Conservation (phyloP, 2,113 vertebrate species). For the Syngnathus typhle region DNA sequence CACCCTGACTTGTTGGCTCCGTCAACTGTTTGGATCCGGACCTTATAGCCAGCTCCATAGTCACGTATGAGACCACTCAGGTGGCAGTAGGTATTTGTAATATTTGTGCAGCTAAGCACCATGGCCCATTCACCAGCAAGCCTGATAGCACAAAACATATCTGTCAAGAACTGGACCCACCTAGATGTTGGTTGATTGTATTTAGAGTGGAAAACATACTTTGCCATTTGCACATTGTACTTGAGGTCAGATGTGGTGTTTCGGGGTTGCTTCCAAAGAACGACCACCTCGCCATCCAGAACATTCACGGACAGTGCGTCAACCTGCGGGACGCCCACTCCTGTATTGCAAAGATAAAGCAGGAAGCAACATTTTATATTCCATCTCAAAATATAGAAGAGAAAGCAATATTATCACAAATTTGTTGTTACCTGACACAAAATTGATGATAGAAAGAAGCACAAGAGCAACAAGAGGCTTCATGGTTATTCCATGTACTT, state of each 20-base stretch:
- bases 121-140: accelerated
- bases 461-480: constrained; percentile 17
- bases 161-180: background rate
- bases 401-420: background rate
- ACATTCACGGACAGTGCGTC: constrained; percentile 39
- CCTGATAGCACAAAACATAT: constrained; percentile 31
- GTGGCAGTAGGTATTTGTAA: constrained; percentile 26
- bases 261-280: constrained; percentile 47
- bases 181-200: background rate
- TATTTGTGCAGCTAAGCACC: constrained; percentile 40
- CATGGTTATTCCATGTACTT: constrained; percentile 23
- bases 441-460: constrained; percentile 14
- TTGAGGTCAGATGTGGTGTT: background rate
- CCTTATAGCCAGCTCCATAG: background rate
- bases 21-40: constrained; percentile 47
- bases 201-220: constrained; percentile 45
- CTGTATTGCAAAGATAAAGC: constrained; percentile 20
- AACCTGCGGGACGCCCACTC: background rate
- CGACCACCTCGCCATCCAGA: constrained; percentile 55
- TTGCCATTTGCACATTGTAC: constrained; percentile 58
- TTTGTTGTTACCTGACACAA: constrained; percentile 48
- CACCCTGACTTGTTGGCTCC: background rate
- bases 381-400: background rate
- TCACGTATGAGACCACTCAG: constrained; percentile 31
- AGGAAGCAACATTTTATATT: background rate